Conservation (phyloP, 2,797 vertebrate species). For the Sylvia borin region DNA sequence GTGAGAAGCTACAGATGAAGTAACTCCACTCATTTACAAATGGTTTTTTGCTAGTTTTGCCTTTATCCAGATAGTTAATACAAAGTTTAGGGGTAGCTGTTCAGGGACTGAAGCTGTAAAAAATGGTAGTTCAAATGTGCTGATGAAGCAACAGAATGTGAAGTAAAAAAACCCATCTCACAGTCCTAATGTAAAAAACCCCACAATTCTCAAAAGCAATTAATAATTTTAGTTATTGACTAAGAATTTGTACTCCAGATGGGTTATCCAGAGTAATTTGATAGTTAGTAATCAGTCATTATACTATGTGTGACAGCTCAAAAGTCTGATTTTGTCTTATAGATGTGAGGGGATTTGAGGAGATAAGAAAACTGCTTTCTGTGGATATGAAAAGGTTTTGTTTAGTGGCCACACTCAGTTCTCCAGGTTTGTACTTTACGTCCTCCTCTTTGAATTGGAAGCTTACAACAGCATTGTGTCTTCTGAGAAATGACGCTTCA, state of each 20-base stretch:
- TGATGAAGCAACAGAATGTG: background rate
- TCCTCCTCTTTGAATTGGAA: background rate
- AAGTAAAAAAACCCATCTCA: background rate
- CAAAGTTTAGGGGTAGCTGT: background rate
- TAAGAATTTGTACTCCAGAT: background rate
- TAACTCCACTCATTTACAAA: background rate
- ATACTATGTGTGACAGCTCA: background rate
- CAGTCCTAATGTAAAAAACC: background rate
- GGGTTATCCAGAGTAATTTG: background rate
- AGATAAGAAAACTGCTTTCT: background rate
- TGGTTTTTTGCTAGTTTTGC: background rate
- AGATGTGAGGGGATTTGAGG: background rate
- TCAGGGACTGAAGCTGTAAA: background rate
- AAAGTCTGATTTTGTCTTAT: background rate
- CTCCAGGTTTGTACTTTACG: background rate
- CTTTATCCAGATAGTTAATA: background rate
- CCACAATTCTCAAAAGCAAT: background rate
- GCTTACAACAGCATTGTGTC: background rate
- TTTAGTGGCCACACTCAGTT: background rate
- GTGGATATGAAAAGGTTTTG: background rate
- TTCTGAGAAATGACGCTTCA: background rate
- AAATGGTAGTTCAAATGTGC: background rate
- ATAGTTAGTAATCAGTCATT: background rate
- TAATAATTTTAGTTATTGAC: background rate
- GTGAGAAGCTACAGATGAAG: accelerated